phyloP scores from a whole-genome alignment of 2,797 vertebrate genomes.

The Amblyopsis hoosieri region DNA sequence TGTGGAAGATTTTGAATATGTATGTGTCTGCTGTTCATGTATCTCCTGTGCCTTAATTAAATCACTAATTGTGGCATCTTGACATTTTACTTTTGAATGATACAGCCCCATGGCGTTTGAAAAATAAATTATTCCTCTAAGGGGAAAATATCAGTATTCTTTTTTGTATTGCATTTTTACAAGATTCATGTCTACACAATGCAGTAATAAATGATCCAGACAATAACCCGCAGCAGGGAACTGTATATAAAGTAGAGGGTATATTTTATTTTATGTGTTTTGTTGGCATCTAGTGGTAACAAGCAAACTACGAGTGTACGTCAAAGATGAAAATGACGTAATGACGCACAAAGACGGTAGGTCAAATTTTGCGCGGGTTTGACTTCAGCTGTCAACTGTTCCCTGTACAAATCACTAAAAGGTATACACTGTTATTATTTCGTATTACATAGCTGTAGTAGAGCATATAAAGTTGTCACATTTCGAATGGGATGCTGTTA shows the following conservation, averaged over 20 bases:
- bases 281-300: slow-evolving; percentile 52
- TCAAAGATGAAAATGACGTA: slow-evolving; percentile 27
- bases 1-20: slow-evolving; percentile 46
- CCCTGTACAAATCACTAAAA: no score
- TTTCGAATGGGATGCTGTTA: slow-evolving; percentile 16
- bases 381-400: no score
- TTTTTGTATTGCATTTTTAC: not conserved
- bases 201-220: not conserved
- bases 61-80: slow-evolving; percentile 59
- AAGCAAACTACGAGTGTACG: not conserved
- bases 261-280: not conserved
- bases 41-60: slow-evolving; percentile 78
- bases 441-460: no score
- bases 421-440: not conserved
- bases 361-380: slow-evolving; percentile 72
- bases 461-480: no score
- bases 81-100: slow-evolving; percentile 65
- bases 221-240: no score
- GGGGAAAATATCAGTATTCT: not conserved
- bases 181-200: not conserved
- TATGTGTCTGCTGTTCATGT: slow-evolving; percentile 41
- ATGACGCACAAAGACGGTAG: slow-evolving; percentile 23
- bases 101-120: slow-evolving; percentile 59
- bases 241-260: not conserved
- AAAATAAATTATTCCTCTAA: slow-evolving; percentile 69